Percentiles rank a stretch among this genome's conserved stretches.
phyloP scores from a whole-genome alignment of 1,140 invertebrate genomes.

The Uloborus diversus region DNA sequence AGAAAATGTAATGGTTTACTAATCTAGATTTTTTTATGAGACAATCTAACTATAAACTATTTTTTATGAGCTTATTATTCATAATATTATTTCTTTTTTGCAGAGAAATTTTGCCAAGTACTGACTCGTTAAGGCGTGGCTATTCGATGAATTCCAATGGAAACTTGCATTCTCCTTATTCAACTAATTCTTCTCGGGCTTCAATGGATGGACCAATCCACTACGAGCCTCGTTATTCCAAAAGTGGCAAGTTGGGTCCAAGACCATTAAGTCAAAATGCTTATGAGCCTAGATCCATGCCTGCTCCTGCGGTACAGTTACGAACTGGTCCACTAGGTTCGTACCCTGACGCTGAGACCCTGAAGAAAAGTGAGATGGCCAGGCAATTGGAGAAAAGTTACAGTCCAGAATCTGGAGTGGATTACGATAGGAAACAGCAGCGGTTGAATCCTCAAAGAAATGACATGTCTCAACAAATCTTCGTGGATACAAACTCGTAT shows the following conservation, averaged over 20 bases:
- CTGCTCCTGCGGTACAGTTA: slow-evolving; percentile 23
- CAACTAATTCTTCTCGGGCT: not conserved
- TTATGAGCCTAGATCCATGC: slow-evolving; percentile 11
- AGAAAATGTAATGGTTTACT: too few relatives aligned
- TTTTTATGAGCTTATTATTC: too few relatives aligned
- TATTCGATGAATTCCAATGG: slow-evolving; percentile 5
- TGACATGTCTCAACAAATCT: slow-evolving; percentile 28
- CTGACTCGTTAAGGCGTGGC: not conserved
- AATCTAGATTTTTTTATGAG: too few relatives aligned
- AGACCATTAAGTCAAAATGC: not conserved
- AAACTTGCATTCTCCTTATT: not conserved
- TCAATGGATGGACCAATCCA: not conserved
- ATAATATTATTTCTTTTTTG: too few relatives aligned
- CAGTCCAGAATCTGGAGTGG: not conserved
- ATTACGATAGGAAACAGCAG: slow-evolving; percentile 6
- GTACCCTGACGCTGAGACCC: slow-evolving; percentile 31
- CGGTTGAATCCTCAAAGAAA: not conserved
- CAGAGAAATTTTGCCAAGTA: not conserved
- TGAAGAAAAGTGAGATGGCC: slow-evolving; percentile 6
- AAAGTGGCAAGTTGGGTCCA: slow-evolving; percentile 32
- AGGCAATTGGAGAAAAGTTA: slow-evolving; percentile 1
- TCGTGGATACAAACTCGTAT: slow-evolving; percentile 27
- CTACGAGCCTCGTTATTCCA: slow-evolving; percentile 40
- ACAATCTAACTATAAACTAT: too few relatives aligned
- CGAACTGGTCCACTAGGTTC: slow-evolving; percentile 38